Evolutionary conservation across 2,113 vertebrate species (phyloP).

Genomic region (Malurus elegans): DNA sequence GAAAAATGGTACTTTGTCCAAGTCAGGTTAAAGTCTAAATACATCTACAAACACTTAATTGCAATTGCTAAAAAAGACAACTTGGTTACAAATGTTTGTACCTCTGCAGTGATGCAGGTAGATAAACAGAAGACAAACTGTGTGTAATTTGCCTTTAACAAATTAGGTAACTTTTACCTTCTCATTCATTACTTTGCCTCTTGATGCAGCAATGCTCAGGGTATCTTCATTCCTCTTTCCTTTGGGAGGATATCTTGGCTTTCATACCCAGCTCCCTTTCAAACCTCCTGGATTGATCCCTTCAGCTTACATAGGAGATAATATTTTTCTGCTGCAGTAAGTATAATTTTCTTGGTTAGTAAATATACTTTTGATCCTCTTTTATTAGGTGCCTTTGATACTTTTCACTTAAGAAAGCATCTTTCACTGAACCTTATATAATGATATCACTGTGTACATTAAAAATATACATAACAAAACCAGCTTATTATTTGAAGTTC

Average conservation of each 20-base stretch:
- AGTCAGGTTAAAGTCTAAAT: not conserved
- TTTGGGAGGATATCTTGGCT: not conserved
- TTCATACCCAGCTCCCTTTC: not conserved
- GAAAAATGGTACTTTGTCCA: not conserved
- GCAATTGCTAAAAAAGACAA: not conserved
- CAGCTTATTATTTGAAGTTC: not conserved
- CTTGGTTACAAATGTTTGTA: not conserved
- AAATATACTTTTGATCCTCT: not conserved
- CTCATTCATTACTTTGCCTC: not conserved
- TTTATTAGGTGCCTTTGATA: not conserved
- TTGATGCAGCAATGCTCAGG: not conserved
- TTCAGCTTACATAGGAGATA: not conserved
- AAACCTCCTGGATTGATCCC: not conserved
- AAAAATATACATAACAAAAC: not conserved
- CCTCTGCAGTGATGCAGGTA: not conserved
- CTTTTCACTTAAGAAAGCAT: not conserved
- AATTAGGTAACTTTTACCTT: accelerated
- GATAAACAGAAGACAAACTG: not conserved
- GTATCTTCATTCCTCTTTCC: not conserved
- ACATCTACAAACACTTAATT: not conserved
- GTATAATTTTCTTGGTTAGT: not conserved
- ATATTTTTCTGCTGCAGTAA: not conserved
- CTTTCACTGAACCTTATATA: not conserved
- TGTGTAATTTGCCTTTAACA: not conserved
- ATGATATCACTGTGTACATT: not conserved